Evolutionary conservation across 1,140 invertebrate species (phyloP).

Genomic region (Saccostrea cuccullata): DNA sequence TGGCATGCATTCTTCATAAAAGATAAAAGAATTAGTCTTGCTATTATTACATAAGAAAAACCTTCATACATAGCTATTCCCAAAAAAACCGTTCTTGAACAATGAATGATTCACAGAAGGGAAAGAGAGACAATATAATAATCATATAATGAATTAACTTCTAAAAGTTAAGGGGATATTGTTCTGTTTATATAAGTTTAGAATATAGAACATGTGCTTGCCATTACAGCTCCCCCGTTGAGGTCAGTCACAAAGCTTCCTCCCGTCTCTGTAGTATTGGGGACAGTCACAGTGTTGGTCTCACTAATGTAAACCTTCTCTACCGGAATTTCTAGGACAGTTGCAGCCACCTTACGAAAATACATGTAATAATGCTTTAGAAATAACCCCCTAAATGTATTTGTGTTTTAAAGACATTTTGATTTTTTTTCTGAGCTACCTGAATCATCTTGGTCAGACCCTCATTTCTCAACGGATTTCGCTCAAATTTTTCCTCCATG

Average conservation of each 20-base stretch:
- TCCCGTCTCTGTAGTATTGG: conserved; percentile 94
- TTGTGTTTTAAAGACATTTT: no score
- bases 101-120: no score
- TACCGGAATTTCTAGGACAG: conserved; percentile 85
- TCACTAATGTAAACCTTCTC: conserved; percentile 91
- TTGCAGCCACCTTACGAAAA: conserved; percentile 71
- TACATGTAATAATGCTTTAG: background rate
- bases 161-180: no score
- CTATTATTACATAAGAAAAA: background rate
- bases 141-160: no score
- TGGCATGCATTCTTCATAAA: conserved; percentile 35
- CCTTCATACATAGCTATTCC: no score
- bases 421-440: conserved; percentile 37
- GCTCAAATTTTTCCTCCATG: no score
- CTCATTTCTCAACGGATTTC: no score
- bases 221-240: conserved; percentile 94
- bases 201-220: conserved; percentile 74
- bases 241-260: conserved; percentile 93
- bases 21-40: background rate
- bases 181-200: no score
- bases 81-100: no score
- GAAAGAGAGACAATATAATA: no score
- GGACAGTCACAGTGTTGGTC: conserved; percentile 94
- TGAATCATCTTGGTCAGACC: conserved; percentile 97
- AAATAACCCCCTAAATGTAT: background rate